Conservation (phyloP, 2,797 vertebrate genomes). For the Chloroceryle inda region DNA sequence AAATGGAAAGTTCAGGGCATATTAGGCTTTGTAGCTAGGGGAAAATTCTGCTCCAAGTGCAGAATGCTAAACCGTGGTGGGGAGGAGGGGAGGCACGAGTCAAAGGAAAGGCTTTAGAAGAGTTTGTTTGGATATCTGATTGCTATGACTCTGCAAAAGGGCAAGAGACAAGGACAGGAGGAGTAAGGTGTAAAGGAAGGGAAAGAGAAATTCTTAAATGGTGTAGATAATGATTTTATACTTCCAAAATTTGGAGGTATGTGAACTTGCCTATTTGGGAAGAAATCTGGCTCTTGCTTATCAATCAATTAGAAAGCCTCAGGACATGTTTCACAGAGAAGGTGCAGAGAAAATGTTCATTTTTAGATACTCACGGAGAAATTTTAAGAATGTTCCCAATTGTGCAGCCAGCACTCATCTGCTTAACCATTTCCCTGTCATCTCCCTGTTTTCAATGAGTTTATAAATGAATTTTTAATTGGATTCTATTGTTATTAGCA, state of each 20-base stretch:
- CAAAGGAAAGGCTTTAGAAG: background rate
- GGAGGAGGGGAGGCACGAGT: background rate
- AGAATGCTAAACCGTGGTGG: background rate
- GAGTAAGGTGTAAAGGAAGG: background rate
- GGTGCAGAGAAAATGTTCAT: background rate
- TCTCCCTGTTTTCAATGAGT: background rate
- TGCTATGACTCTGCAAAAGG: background rate
- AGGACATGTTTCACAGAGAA: constrained; percentile 12
- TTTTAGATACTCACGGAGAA: constrained; percentile 31
- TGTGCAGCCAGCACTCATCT: background rate
- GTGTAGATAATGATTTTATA: background rate
- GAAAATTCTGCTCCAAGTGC: background rate
- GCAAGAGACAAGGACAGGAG: background rate
- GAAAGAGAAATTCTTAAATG: background rate
- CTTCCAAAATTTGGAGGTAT: constrained; percentile 41
- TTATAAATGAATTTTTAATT: constrained; percentile 31
- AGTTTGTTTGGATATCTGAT: background rate
- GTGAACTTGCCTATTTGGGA: constrained; percentile 26
- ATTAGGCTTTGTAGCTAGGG: background rate
- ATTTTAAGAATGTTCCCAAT: background rate
- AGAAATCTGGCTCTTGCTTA: background rate
- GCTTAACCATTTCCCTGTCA: background rate
- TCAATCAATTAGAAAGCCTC: constrained; percentile 8
- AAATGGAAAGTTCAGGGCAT: constrained; percentile 12
- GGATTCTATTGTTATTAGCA: constrained; percentile 17